Evolutionary conservation across 2,888 invertebrate genomes (phyloP).

Genomic region (Graphium colonna): DNA sequence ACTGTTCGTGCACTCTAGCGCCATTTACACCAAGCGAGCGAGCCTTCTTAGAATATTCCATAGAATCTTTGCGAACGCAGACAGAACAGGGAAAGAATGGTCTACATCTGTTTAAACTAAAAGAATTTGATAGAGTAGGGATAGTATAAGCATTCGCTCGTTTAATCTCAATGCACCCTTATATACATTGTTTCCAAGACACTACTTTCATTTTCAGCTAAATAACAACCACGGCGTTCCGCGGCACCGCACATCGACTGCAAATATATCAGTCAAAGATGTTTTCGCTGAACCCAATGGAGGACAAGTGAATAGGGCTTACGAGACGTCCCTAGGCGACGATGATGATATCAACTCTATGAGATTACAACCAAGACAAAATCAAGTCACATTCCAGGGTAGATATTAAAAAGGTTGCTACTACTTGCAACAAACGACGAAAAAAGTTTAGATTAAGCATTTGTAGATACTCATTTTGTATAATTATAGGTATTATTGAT

Average conservation of each 20-base stretch:
- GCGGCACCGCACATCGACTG: constrained; percentile 87
- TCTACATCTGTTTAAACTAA: too few species aligned
- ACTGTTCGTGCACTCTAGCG: too few species aligned
- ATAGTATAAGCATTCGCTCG: too few species aligned
- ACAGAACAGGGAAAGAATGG: too few species aligned
- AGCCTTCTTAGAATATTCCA: too few species aligned
- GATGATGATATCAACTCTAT: constrained; percentile 87
- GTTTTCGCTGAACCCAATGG: constrained; percentile 86
- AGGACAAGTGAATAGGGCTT: constrained; percentile 87
- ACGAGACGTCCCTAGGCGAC: constrained; percentile 83
- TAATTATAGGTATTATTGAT: constrained; percentile 29
- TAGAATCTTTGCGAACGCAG: too few species aligned
- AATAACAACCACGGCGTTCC: constrained; percentile 82
- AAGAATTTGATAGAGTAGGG: too few species aligned
- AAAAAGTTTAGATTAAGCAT: constrained; percentile 30
- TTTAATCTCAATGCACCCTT: too few species aligned
- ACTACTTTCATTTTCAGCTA: constrained; percentile 54
- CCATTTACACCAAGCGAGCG: too few species aligned
- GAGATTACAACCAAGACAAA: constrained; percentile 84
- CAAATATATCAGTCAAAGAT: constrained; percentile 89
- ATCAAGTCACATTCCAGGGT: constrained; percentile 81
- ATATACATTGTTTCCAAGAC: too few species aligned
- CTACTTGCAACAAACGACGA: constrained; percentile 30
- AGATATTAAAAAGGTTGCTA: constrained; percentile 61
- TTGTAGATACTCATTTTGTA: constrained; percentile 55